These are phyloP conservation scores for Hydropsyche tenuis DNA, from an alignment of 1,140 invertebrate species.

Conservation along the genomic window DNA sequence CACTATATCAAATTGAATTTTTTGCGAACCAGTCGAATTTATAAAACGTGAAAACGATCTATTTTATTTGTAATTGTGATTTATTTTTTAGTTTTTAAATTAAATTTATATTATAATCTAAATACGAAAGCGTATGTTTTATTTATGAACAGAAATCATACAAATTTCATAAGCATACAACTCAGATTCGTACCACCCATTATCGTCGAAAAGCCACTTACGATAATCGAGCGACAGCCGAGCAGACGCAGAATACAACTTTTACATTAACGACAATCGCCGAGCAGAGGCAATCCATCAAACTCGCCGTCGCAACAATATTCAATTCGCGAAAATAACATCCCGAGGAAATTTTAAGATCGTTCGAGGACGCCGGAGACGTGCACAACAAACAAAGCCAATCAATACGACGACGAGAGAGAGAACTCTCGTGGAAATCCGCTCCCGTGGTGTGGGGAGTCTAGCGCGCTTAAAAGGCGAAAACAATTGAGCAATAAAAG, in stretches of 20 bases:
- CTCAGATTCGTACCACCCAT: no score
- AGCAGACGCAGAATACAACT: background rate
- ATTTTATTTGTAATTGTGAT: no score
- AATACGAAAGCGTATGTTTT: no score
- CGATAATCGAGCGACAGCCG: background rate
- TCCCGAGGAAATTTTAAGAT: background rate
- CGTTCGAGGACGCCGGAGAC: background rate
- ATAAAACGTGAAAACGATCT: no score
- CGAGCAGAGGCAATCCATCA: slow-evolving; percentile 44
- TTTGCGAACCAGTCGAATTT: no score
- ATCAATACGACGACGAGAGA: slow-evolving; percentile 39
- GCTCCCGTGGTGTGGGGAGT: background rate
- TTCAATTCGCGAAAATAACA: slow-evolving; percentile 8
- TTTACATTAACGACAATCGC: slow-evolving; percentile 18
- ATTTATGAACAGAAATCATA: no score
- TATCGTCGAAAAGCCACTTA: background rate
- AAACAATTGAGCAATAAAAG: slow-evolving; percentile 51
- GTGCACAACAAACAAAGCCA: slow-evolving; percentile 45
- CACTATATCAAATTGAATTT: no score
- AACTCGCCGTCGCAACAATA: slow-evolving; percentile 9
- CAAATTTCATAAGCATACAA: no score
- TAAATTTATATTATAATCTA: no score
- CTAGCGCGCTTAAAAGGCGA: slow-evolving; percentile 45
- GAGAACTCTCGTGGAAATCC: background rate
- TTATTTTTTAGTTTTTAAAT: no score